Evolutionary conservation across 2,888 invertebrate species (phyloP).

Genomic region (Phymatocera aterrima): DNA sequence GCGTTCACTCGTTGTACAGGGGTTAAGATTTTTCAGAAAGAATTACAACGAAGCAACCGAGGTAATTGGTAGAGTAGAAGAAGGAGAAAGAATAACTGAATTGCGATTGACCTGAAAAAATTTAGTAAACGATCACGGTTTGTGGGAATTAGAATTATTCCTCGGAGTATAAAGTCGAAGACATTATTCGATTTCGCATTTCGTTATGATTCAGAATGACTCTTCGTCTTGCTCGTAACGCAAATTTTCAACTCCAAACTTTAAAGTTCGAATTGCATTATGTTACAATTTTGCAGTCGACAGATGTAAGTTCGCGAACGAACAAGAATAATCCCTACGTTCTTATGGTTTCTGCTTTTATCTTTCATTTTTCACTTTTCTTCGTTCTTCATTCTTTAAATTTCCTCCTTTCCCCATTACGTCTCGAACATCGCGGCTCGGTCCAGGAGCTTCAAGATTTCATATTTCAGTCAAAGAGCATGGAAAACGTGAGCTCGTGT

Average conservation of each 20-base stretch:
- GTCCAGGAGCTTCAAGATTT: neutral
- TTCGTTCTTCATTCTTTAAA: neutral
- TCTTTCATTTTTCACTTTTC: neutral
- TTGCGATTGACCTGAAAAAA: neutral
- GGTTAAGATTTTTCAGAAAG: too few species aligned
- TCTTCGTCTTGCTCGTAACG: neutral
- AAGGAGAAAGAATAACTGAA: neutral
- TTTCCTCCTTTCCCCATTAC: neutral
- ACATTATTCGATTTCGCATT: neutral
- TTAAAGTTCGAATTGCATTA: constrained; percentile 30
- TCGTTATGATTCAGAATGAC: constrained; percentile 18
- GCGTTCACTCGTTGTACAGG: too few species aligned
- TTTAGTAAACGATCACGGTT: too few species aligned
- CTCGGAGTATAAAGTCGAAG: neutral
- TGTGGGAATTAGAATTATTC: neutral
- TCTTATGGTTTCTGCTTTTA: neutral
- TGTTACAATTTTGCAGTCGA: constrained; percentile 26
- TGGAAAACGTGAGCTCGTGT: neutral
- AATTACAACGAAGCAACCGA: neutral
- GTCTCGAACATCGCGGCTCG: neutral
- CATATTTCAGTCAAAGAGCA: neutral
- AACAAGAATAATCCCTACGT: constrained; percentile 17
- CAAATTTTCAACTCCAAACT: constrained; percentile 38
- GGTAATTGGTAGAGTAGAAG: neutral
- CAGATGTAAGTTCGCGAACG: constrained; percentile 7